Conservation (phyloP, 2,888 invertebrate species). For the Mythimna lalbum region DNA sequence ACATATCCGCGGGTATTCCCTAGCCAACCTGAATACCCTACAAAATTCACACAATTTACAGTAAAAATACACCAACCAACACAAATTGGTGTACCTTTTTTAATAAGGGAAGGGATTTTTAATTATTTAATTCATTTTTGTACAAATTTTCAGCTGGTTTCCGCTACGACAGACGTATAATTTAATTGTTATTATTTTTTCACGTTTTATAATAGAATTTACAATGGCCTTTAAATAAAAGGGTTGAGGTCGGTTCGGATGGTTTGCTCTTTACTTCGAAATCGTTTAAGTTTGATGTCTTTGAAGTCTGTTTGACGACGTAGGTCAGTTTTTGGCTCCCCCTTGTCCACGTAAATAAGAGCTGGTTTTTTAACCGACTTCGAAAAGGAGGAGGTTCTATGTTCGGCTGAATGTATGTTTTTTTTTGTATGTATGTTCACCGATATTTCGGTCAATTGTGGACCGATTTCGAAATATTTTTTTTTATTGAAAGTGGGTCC, state of each 20-base stretch:
- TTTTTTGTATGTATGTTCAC: too few species aligned
- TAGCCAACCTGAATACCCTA: conserved; percentile 79
- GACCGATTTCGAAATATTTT: too few species aligned
- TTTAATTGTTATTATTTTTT: conserved; percentile 54
- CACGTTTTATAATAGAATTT: conserved; percentile 49
- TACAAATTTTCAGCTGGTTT: conserved; percentile 56
- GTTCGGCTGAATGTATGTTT: too few species aligned
- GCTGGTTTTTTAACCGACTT: too few species aligned
- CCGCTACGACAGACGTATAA: conserved; percentile 53
- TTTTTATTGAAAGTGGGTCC: too few species aligned
- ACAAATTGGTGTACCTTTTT: conserved; percentile 71
- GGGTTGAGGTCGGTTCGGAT: conserved; percentile 8
- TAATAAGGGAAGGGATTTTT: conserved; percentile 67
- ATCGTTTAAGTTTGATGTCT: conserved; percentile 24
- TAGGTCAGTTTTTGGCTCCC: background rate
- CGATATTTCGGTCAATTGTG: too few species aligned
- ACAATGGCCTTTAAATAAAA: conserved; percentile 40
- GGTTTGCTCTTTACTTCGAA: conserved; percentile 25
- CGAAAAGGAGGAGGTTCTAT: too few species aligned
- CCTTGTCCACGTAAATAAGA: background rate
- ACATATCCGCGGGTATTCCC: conserved; percentile 87
- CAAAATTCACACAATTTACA: conserved; percentile 64
- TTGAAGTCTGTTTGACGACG: conserved; percentile 14
- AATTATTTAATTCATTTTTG: conserved; percentile 67
- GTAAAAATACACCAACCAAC: conserved; percentile 59